Percentiles rank a stretch among this genome's conserved stretches.
Evolutionary conservation across 2,113 vertebrate species (phyloP).

Genomic region (Gavia stellata): DNA sequence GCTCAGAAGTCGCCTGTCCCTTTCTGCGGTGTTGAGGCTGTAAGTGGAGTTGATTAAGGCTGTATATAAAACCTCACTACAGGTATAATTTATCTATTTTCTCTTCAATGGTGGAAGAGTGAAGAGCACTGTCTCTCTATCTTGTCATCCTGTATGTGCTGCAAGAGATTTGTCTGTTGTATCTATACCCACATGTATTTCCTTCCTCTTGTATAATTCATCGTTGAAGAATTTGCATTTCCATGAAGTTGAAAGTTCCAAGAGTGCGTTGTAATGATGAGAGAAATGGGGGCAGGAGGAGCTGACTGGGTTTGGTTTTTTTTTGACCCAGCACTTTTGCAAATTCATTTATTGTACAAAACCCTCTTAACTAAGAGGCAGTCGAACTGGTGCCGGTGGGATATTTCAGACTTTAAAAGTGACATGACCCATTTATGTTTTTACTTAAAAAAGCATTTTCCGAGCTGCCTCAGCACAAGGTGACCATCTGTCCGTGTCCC

Average conservation of each 20-base stretch:
- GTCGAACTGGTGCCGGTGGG: slow-evolving; percentile 8
- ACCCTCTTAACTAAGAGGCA: background rate
- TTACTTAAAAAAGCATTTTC: slow-evolving; percentile 29
- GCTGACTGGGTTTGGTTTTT: background rate
- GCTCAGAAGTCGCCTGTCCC: background rate
- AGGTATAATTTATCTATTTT: background rate
- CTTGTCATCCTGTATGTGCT: background rate
- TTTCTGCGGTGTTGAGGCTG: background rate
- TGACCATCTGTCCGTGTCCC: background rate
- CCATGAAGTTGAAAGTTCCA: background rate
- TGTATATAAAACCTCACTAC: background rate
- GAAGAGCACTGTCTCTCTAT: background rate
- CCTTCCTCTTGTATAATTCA: slow-evolving; percentile 22
- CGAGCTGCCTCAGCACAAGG: background rate
- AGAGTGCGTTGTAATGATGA: background rate
- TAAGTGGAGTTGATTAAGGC: background rate
- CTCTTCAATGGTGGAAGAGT: background rate
- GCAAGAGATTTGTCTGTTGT: background rate
- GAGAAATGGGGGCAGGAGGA: background rate
- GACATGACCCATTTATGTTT: background rate
- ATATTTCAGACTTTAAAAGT: slow-evolving; percentile 9
- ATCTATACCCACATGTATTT: background rate
- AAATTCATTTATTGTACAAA: slow-evolving; percentile 13
- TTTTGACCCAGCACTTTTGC: background rate
- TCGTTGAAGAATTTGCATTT: slow-evolving; percentile 1